Base-by-base conservation (phyloP, 2,113 vertebrate species). In the Choloepus hoffmanni region DNA sequence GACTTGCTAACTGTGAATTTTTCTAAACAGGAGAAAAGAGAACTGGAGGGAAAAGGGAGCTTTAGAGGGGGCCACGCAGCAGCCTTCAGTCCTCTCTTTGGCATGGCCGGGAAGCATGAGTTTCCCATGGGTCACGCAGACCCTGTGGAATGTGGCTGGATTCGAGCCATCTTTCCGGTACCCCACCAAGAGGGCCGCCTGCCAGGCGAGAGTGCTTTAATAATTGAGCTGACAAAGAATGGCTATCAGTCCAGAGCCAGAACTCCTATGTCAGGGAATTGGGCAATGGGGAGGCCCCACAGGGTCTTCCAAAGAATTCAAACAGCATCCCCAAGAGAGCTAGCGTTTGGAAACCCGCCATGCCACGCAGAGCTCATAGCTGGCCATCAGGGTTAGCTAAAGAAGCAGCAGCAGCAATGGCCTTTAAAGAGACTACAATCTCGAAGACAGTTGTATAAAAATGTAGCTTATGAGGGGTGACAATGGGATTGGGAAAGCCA, bases 121-220 rank as follows among this genome's bases (percentile, higher is more conserved):
- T 83, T 96, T 97, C 96, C 90, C 97, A 94, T 63, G 94, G 86
- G 82, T 45, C 16, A 18, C 60, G 62, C 0, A 13, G 85, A 96
- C 68, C 45, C 36, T 86, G 84, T 92, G 96, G 91, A 95, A 97
- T 86, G 86, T 12, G 28, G 28, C 92, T 97, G 97, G 95, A 50
- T 62, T 68, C 0, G 2, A 85, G 91, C 94, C 97, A 97, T 97
- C 89, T 97, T 97, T 97, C 97, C 43, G 30, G 97, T 89, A 92
- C 96, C 97, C 94, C 85, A 94, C 93, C 28, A 94, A 78, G 95
- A 95, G 36, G 85, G 91, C 94, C 60, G 90, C 76, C 93, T 92
- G 92, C 94, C 96, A 95, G 91, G 43, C 14, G 1, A 58, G 63
- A 21, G 4, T 63, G 77, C 77, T 96, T 97, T 83, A 60, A 62